phyloP scores from a whole-genome alignment of 2,113 vertebrate genomes.

The Chascanopsetta lugubris region DNA sequence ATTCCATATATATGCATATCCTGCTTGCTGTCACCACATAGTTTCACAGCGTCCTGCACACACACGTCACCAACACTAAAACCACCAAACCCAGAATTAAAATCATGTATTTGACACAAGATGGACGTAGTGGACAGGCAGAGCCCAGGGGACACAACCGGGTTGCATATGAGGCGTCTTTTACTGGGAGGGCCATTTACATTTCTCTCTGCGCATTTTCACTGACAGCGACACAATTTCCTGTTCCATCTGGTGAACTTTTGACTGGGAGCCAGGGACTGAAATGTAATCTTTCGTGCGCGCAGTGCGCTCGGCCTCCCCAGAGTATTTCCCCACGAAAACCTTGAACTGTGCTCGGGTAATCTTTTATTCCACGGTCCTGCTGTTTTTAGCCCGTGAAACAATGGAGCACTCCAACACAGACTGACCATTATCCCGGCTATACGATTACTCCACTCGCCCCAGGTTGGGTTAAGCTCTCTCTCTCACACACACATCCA shows the following conservation, averaged over 20 bases:
- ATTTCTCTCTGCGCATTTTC: slow-evolving; percentile 79
- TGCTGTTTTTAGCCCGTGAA: slow-evolving; percentile 59
- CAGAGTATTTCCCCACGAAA: slow-evolving; percentile 71
- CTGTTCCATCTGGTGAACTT: slow-evolving; percentile 82
- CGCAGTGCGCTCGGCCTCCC: slow-evolving; percentile 69
- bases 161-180: slow-evolving; percentile 76
- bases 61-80: slow-evolving; percentile 34
- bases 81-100: slow-evolving; percentile 75
- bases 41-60: slow-evolving; percentile 42
- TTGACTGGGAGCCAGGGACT: slow-evolving; percentile 78
- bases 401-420: slow-evolving; percentile 62
- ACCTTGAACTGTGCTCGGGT: slow-evolving; percentile 76
- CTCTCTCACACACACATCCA: slow-evolving; percentile 3
- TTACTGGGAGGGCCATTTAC: slow-evolving; percentile 80
- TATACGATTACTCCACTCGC: slow-evolving; percentile 56
- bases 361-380: slow-evolving; percentile 70
- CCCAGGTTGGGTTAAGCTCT: slow-evolving; percentile 29
- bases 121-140: slow-evolving; percentile 79
- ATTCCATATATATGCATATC: not conserved
- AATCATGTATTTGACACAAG: slow-evolving; percentile 80
- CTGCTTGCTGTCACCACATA: slow-evolving; percentile 16
- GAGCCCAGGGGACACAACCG: slow-evolving; percentile 76
- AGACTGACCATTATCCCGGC: slow-evolving; percentile 64
- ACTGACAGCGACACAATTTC: slow-evolving; percentile 86
- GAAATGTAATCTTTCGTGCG: slow-evolving; percentile 83